Conservation (phyloP, 2,113 vertebrate genomes). For the Epinephelus cyanopodus region DNA sequence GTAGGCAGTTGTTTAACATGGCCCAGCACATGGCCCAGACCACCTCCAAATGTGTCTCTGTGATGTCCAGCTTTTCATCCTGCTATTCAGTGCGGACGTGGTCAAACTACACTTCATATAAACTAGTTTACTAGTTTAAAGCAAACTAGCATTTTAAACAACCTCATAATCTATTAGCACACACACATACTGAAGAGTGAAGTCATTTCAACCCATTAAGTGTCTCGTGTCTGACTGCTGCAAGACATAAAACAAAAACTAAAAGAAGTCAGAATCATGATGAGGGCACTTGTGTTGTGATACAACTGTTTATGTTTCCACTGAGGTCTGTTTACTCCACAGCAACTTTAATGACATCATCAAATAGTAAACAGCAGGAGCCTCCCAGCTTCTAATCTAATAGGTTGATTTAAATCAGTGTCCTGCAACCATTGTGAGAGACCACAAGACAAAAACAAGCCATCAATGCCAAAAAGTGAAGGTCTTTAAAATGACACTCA, state of each 20-base stretch:
- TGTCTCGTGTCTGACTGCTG: neutral
- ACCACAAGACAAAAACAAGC: slow-evolving; percentile 33
- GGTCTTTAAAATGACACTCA: slow-evolving; percentile 11
- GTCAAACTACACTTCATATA: neutral
- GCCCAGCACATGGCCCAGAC: no score
- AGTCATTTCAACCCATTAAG: neutral
- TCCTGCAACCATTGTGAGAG: neutral
- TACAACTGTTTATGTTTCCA: slow-evolving; percentile 10
- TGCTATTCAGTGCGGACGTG: neutral
- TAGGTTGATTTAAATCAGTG: slow-evolving; percentile 16
- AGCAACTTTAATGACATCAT: slow-evolving; percentile 28
- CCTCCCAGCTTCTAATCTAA: slow-evolving; percentile 1
- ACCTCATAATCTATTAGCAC: neutral
- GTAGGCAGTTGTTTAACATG: no score
- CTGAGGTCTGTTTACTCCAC: slow-evolving; percentile 6
- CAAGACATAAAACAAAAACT: neutral
- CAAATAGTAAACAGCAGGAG: neutral
- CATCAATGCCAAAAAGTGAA: slow-evolving; percentile 2
- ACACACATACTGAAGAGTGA: neutral
- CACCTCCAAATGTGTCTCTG: no score
- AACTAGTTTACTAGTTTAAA: no score
- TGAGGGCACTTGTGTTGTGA: neutral
- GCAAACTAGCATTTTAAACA: neutral
- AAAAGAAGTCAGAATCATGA: neutral
- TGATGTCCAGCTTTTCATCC: no score